Base-by-base conservation (phyloP, 2,888 invertebrate genomes). In the Nomada flava region DNA sequence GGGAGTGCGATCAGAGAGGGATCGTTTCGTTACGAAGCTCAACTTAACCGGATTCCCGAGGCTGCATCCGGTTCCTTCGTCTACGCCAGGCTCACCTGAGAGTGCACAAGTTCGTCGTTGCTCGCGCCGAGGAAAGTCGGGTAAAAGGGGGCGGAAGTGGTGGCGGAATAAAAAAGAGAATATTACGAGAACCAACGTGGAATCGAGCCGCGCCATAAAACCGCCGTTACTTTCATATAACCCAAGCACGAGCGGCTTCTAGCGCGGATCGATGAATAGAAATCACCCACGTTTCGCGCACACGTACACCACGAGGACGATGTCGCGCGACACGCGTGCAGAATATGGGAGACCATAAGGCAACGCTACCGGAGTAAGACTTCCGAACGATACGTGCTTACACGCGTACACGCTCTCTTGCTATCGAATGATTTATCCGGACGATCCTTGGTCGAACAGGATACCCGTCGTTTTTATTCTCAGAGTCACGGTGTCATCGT, bases 221-320 rank as follows among this genome's bases (percentile, higher is more conserved):
- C 83, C 76, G 78, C 60, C 85, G 85, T 85, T 88, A 88, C 85
- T 79, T 72, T 70, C 82, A 53, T 81, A 85, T 88, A 85, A 86
- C 83, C 88, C 73, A 63, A 62, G 84, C 88, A 79, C 82, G 88
- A 86, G 67, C 84, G 77, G 86, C 79, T 78, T 63, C 75, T 64
- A 55, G 74, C 82, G 77, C 70, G 83, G 89, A 88, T 89, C 89
- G 86, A 88, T 88, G 88, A 88, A 88, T 88, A 88, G 88, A 86
- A 88, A 88, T 89, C 89, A 87, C 77, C 78, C 78, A 75, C 62
- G 88, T 79, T 84, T 83, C 86, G 82, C 78, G 86, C 84, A 76
- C 86, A 87, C 88, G 78, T 88, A 82, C 68, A 69, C 75, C 78
- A 52, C 57, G 72, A 76, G 72, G 82, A 80, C 72, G 83, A 86